These are phyloP conservation scores for Stenodema calcarata DNA, from an alignment of 2,888 invertebrate species.

Conservation along the genomic window DNA sequence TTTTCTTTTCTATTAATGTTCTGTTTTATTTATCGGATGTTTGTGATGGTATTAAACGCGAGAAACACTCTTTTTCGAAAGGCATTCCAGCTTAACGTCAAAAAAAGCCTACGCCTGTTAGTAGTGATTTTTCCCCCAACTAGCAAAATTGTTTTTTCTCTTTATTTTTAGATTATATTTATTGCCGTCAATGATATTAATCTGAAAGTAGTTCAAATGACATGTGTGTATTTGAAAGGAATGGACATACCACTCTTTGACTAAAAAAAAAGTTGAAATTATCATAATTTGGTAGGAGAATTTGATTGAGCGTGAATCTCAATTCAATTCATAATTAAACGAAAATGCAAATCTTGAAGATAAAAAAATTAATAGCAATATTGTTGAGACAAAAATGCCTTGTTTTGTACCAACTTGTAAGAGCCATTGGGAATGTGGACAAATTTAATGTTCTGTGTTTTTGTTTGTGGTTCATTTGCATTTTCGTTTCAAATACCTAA, in stretches of 20 bases:
- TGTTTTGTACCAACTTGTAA: not conserved
- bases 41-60: not conserved
- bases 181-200: slow-evolving; percentile 3
- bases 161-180: not conserved
- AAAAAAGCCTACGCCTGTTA: not conserved
- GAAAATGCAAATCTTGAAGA: not conserved
- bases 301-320: not conserved
- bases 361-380: not conserved
- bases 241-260: not conserved
- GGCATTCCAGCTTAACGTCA: not conserved
- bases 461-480: not conserved
- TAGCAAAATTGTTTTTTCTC: not conserved
- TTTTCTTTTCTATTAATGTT: not conserved
- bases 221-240: not conserved
- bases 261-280: not conserved
- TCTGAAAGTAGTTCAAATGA: not conserved
- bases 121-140: not conserved
- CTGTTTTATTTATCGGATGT: not conserved
- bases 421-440: not conserved
- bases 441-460: too few relatives aligned
- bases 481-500: slow-evolving; percentile 17
- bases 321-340: not conserved
- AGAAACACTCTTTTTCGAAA: not conserved
- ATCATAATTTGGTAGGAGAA: not conserved
- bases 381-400: not conserved